Base-by-base conservation (phyloP, 2,888 invertebrate genomes). In the Tenthredo mesomela region DNA sequence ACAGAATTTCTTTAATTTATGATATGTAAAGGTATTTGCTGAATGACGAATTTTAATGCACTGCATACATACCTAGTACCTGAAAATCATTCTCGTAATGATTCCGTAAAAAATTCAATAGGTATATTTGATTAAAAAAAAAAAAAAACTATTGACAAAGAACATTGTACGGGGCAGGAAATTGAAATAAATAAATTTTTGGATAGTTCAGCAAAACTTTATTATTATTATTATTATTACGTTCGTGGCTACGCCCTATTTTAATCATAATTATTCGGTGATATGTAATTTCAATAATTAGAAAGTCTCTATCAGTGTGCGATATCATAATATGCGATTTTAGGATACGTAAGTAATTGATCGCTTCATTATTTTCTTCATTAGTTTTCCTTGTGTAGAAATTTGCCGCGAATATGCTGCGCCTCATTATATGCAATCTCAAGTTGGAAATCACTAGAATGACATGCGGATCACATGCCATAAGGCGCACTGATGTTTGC, bases 141-240 rank as follows among this genome's bases (percentile, higher is more conserved):
- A 1, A 7, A 6, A n/a, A n/a, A 54, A 54, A 54, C 54, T 54
- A 54, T n/a, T n/a, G 7, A 18, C 54, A n/a, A 54, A 54, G 54
- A 54, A 54, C 7, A 54, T 54, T 54, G 54, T 54, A 54, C n/a
- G 54, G 54, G 54, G 54, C n/a, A 54, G 54, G 54, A 54, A 54
- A n/a, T 54, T 54, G 54, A n/a, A 54, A 54, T 54, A 54, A 54
- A 54, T n/a, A 54, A n/a, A 54, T 6, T 54, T 54, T 54, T 18
- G 54, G 54, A 54, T 54, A 54, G n/a, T 54, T 54, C 54, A 54
- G 54, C n/a, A n/a, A n/a, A 54, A n/a, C n/a, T 54, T 54, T 54
- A 54, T 29, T n/a, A n/a, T n/a, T n/a, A n/a, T n/a, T n/a, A n/a
- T n/a, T n/a, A 54, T 54, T n/a, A n/a, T 54, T 54, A n/a, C n/a